Evolutionary conservation across 2,113 vertebrate genomes (phyloP), one percentile per base, ranked within the genome.

Genomic region (Tupaia chinensis): DNA sequence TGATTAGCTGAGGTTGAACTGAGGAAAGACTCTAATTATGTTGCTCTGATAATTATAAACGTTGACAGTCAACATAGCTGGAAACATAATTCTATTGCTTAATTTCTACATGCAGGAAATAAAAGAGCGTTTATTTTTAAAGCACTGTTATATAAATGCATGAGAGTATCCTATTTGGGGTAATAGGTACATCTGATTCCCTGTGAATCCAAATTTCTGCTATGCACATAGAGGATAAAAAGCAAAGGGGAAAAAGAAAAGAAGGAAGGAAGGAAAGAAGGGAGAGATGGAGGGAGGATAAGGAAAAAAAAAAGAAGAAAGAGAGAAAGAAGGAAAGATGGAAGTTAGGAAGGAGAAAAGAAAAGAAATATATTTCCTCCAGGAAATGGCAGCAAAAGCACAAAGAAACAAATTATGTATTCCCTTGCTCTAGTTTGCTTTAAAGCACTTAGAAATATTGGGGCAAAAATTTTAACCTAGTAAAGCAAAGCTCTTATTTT

Each of bases 121-220:
- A 80, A 32, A 73, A 23, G 22, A 69, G 19, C 34, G 78, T 81
- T 93, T 81, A 74, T 77, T 95, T 95, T 87, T 80, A 94, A 94
- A 79, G 3, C 69, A 72, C 32, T 78, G 19, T 83, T 93, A 58
- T 25, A 53, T 78, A 91, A 78, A 91, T 87, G 54, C 65, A 80
- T 10, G 32, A 13, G 58, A 56, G 53, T 95, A 68, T 44, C 29
- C 22, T 87, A n/a, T 89, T 85, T 85, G 56, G 53, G 32, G 9
- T 27, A 94, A 85, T 76, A 34, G n/a, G 20, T 87, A 22, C 14
- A 63, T 85, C 70, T 90, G 85, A 78, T 16, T 93, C 34, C 20
- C n/a, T 95, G 72, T 73, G 83, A 61, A 89, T 89, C n/a, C 53
- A 89, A 16, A 27, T 86, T 90, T 90, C 56, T 92, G 68, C n/a